These are phyloP conservation scores for Pycnonotus jocosus DNA, from an alignment of 2,113 vertebrate species.

Conservation along the genomic window DNA sequence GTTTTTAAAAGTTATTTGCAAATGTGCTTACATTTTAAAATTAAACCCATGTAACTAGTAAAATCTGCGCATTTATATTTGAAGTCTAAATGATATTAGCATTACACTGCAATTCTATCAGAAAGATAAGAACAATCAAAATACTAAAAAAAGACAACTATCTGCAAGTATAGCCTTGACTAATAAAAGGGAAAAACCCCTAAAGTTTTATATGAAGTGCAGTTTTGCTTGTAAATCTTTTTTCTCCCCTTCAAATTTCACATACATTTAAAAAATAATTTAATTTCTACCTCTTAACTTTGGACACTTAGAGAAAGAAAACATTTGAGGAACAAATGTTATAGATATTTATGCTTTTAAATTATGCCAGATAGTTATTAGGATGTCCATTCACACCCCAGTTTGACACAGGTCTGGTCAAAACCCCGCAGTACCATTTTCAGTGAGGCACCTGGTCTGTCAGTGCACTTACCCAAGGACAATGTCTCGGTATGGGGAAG, in stretches of 20 bases:
- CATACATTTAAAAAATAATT: background rate
- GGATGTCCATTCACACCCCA: background rate
- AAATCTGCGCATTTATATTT: background rate
- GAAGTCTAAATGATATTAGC: background rate
- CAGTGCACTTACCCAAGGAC: background rate
- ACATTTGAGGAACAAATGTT: background rate
- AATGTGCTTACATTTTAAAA: background rate
- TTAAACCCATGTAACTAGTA: background rate
- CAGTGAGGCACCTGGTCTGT: background rate
- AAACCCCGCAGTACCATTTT: background rate
- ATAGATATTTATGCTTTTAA: background rate
- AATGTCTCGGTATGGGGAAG: rapidly evolving
- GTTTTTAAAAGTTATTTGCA: background rate
- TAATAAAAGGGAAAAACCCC: background rate
- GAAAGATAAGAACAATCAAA: background rate
- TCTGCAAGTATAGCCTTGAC: background rate
- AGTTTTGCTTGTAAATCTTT: background rate
- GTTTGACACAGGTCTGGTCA: background rate
- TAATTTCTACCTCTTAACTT: background rate
- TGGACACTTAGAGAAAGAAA: background rate
- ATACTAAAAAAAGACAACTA: background rate
- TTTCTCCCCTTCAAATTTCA: background rate
- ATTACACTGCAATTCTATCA: background rate
- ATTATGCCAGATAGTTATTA: background rate
- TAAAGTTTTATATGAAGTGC: background rate